phyloP scores from a whole-genome alignment of 1,140 invertebrate species.

The Cotesia glomerata region DNA sequence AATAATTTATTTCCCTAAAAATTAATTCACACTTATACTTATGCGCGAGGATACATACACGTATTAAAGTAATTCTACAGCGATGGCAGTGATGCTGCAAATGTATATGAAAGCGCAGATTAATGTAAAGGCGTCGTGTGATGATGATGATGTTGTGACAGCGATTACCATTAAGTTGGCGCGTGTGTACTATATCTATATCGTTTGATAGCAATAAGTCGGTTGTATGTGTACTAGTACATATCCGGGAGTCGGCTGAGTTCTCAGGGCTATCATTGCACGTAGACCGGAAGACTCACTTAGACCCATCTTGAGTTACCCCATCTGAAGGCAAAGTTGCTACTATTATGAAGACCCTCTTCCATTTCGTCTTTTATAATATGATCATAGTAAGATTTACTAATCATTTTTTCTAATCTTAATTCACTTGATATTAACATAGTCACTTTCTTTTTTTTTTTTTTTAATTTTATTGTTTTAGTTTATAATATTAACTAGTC shows the following conservation, averaged over 20 bases:
- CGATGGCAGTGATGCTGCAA: too few relatives aligned
- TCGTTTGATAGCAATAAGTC: conserved; percentile 41
- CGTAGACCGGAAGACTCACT: conserved; percentile 63
- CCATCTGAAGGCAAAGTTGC: conserved; percentile 46
- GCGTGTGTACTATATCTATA: conserved; percentile 17
- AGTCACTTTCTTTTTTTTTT: not conserved
- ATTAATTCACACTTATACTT: too few relatives aligned
- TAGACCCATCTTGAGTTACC: conserved; percentile 64
- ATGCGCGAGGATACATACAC: too few relatives aligned
- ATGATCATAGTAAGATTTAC: conserved; percentile 9
- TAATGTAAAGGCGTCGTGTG: conserved; percentile 17
- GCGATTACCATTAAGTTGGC: conserved; percentile 16
- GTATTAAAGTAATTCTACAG: too few relatives aligned
- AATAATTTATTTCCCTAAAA: too few relatives aligned
- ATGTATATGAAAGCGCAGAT: not conserved
- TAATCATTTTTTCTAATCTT: conserved; percentile 6
- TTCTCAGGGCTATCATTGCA: conserved; percentile 66
- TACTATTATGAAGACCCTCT: conserved; percentile 36
- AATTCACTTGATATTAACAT: not conserved
- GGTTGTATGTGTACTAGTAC: conserved; percentile 49
- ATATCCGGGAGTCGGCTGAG: conserved; percentile 61
- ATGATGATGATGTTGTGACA: conserved; percentile 41
- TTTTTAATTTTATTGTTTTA: too few relatives aligned
- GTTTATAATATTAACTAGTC: too few relatives aligned
- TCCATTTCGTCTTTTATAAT: conserved; percentile 16